phyloP scores from a whole-genome alignment of 2,113 vertebrate genomes.

The Lucifuga dentata region DNA sequence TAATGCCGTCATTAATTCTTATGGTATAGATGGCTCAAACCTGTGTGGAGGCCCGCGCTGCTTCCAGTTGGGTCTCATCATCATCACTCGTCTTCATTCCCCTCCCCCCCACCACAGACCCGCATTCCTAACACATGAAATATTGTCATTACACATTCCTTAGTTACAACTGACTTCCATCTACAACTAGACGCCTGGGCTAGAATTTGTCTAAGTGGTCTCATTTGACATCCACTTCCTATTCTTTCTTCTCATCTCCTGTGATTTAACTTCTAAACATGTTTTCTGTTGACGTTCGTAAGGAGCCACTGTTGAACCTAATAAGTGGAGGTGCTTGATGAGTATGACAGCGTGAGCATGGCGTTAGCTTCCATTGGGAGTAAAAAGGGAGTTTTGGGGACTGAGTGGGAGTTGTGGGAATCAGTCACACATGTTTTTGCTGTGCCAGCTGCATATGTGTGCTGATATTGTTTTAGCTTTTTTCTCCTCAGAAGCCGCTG shows the following conservation, averaged over 20 bases:
- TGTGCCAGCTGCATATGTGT: conserved; percentile 15
- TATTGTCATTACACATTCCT: conserved; percentile 51
- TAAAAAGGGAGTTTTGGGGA: background rate
- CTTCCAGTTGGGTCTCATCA: conserved; percentile 54
- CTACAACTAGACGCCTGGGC: conserved; percentile 8
- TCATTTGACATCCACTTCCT: background rate
- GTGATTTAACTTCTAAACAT: conserved; percentile 10
- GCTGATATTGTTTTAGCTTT: conserved; percentile 19
- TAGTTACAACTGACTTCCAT: conserved; percentile 42
- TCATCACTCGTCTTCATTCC: conserved; percentile 4
- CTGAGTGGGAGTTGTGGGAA: background rate
- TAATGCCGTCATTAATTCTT: conserved; percentile 11
- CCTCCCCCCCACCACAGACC: conserved; percentile 20
- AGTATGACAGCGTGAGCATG: conserved; percentile 2
- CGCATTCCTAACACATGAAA: conserved; percentile 53
- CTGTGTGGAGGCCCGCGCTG: conserved; percentile 20
- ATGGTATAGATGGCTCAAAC: conserved; percentile 18
- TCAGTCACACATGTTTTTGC: background rate
- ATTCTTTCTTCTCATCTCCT: conserved; percentile 3
- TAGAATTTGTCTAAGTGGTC: conserved; percentile 1
- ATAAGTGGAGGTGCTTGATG: conserved; percentile 3
- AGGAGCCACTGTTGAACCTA: conserved; percentile 10
- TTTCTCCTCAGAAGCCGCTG: conserved; percentile 22
- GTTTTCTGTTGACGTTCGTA: conserved; percentile 16
- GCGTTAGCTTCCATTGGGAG: background rate